Evolutionary conservation across 2,888 invertebrate genomes (phyloP).

Genomic region (Tipula unca): DNA sequence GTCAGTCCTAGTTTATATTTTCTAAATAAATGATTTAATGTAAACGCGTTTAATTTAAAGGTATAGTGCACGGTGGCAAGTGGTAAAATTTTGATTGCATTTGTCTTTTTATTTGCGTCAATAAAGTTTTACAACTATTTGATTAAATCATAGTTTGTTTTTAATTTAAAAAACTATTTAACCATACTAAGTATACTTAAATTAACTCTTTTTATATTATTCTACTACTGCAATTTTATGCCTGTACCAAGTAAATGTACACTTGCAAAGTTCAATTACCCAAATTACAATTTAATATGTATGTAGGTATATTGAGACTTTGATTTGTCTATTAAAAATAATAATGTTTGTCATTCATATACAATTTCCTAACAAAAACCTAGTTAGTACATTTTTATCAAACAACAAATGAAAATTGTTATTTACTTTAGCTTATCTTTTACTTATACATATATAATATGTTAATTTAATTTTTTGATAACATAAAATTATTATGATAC

Average conservation of each 20-base stretch:
- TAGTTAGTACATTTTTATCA: neutral
- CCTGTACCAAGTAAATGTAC: neutral
- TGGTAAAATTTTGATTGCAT: neutral
- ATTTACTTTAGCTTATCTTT: neutral
- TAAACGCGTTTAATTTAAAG: neutral
- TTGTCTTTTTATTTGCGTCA: neutral
- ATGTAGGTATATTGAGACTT: neutral
- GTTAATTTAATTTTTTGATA: neutral
- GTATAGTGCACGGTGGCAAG: neutral
- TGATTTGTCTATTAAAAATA: neutral
- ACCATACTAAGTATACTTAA: too few species aligned
- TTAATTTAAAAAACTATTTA: neutral
- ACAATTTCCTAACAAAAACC: neutral
- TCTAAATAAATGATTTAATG: neutral
- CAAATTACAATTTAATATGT: neutral
- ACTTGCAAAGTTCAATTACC: neutral
- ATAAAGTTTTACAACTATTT: neutral
- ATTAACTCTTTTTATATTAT: too few species aligned
- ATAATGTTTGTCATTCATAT: neutral
- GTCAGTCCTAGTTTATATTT: neutral
- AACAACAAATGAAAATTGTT: neutral
- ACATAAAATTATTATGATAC: neutral
- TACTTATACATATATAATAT: neutral
- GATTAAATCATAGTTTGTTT: neutral
- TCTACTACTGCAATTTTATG: neutral